A percentile compares a stretch with the other conserved stretches of the same genome.
Conservation (phyloP, 2,888 invertebrate species). For the Zygothrica quintamaculata region DNA sequence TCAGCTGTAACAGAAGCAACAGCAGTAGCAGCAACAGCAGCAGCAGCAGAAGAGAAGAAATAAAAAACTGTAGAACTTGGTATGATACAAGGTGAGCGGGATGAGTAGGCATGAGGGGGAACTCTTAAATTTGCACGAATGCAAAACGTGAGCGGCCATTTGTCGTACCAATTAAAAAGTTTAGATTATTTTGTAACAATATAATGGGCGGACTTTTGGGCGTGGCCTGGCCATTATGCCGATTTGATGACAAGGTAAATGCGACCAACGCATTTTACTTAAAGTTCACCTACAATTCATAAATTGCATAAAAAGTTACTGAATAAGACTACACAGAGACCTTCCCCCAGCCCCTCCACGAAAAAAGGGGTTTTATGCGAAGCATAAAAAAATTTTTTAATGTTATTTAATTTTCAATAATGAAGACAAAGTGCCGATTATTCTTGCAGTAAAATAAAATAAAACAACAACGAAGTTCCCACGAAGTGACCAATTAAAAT, state of each 20-base stretch:
- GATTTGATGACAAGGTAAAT: conserved; percentile 58
- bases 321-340: conserved; percentile 11
- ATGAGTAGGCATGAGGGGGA: neutral
- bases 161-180: conserved; percentile 78
- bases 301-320: conserved; percentile 52
- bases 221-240: conserved; percentile 46
- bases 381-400: conserved; percentile 50
- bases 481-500: conserved; percentile 60
- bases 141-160: conserved; percentile 67
- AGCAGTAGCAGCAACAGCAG: conserved; percentile 2
- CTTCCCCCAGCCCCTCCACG: no score
- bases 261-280: conserved; percentile 16
- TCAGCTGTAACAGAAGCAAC: conserved; percentile 24
- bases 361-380: conserved; percentile 7
- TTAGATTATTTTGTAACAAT: conserved; percentile 67
- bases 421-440: conserved; percentile 46
- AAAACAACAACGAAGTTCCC: conserved; percentile 8
- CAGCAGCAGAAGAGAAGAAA: conserved; percentile 4
- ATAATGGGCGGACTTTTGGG: conserved; percentile 27
- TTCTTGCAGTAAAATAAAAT: no score
- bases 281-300: conserved; percentile 44
- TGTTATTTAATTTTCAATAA: conserved; percentile 55
- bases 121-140: conserved; percentile 28
- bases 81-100: no score
- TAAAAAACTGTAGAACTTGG: no score